Conservation (phyloP, 2,113 vertebrate species). For the Dipodomys spectabilis region DNA sequence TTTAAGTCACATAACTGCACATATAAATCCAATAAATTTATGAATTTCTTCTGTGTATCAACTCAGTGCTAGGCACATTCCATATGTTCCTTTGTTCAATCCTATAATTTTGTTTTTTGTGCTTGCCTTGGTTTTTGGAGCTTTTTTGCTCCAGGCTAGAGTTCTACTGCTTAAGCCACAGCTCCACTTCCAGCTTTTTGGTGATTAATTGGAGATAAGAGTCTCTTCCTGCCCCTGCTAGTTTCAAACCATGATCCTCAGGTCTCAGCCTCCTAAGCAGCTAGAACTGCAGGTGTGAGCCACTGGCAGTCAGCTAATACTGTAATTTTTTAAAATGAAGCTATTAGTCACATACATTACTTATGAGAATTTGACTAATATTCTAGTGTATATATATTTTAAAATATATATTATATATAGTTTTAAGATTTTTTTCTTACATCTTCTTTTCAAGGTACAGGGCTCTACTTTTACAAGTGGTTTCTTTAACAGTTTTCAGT, state of each 20-base stretch:
- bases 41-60: background rate
- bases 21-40: background rate
- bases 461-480: background rate
- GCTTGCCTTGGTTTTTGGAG: too few species aligned
- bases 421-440: slow-evolving; percentile 1
- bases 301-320: too few species aligned
- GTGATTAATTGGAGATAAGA: too few species aligned
- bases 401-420: background rate
- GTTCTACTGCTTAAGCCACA: too few species aligned
- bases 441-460: background rate
- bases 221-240: too few species aligned
- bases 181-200: too few species aligned
- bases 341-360: background rate
- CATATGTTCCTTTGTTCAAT: background rate
- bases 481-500: slow-evolving; percentile 1
- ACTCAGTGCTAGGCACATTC: background rate
- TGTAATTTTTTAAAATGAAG: background rate
- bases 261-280: too few species aligned
- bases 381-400: background rate
- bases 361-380: background rate
- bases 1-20: background rate
- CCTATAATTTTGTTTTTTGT: background rate
- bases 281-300: too few species aligned
- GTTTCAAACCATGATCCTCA: too few species aligned
- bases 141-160: too few species aligned